Percentiles rank a stretch among this genome's conserved stretches.
Conservation (phyloP, 30 jellyfish, hydroid and myxozoan species). For the Aurelia sp. region DNA sequence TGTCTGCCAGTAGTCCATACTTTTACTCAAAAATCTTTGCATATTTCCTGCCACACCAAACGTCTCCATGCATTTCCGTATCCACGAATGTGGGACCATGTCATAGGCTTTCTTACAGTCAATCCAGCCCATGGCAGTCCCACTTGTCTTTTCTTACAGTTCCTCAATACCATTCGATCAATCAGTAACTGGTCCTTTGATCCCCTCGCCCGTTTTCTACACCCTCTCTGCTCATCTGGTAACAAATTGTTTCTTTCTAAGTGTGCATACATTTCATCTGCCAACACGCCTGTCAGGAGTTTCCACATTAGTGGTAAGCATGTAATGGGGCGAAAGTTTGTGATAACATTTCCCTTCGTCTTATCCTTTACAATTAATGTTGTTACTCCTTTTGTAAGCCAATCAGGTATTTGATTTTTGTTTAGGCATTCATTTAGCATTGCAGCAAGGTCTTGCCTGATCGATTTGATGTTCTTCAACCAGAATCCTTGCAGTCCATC, state of each 20-base stretch:
- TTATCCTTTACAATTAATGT: conserved; percentile 18
- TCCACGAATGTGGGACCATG: conserved; percentile 20
- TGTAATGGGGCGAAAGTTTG: conserved; percentile 5
- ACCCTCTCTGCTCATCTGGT: background rate
- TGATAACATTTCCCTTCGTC: conserved; percentile 21
- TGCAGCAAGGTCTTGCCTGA: conserved; percentile 8
- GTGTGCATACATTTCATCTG: background rate
- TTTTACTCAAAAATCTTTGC: background rate
- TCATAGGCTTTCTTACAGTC: conserved; percentile 3
- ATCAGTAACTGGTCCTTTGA: too few species aligned
- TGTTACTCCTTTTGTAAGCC: conserved; percentile 27
- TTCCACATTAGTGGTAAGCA: too few species aligned
- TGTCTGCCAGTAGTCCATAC: too few species aligned
- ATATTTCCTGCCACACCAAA: conserved; percentile 14
- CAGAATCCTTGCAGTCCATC: conserved; percentile 44
- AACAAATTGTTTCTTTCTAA: background rate
- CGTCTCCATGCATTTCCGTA: conserved; percentile 8
- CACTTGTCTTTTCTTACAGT: background rate
- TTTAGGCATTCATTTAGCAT: conserved; percentile 9
- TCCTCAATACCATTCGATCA: background rate
- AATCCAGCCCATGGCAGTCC: background rate
- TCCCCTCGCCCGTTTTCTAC: too few species aligned
- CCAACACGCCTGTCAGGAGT: too few species aligned
- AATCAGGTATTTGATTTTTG: conserved; percentile 2
- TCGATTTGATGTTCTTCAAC: conserved; percentile 39